Evolutionary conservation across 2,888 invertebrate genomes (phyloP), one percentile per base, ranked within the genome.

Genomic region (Conistra vaccinii): DNA sequence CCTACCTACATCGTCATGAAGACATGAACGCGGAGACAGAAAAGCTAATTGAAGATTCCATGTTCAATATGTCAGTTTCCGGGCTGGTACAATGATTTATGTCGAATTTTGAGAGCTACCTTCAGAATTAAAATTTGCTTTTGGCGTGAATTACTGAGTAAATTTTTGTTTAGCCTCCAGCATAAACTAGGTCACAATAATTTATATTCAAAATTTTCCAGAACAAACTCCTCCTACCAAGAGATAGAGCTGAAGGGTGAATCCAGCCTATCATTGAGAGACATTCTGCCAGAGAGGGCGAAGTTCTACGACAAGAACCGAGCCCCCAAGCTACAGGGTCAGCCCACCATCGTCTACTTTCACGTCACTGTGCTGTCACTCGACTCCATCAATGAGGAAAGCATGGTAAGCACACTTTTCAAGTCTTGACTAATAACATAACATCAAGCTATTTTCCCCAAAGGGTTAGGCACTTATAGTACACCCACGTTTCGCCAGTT

Each of bases 341-440:
- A 98, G 92, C 98, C 99, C 5, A 99, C 99, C 1, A 97, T 98
- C 63, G 99, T 99, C 57, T 98, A 98, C 93, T 99, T 99, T 91
- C 99, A 99, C 91, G 98, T 99, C 68, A 99, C 99, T 14, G 99
- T 99, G 2, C 96, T 99, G 78, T 98, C 98, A 66, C 95, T 99
- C 87, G 99, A 99, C 95, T 99, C 99, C n/a, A 99, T 99, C 85
- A 99, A 99, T 91, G 99, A 99, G 93, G 99, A 99, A 94, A 99
- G 99, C 61, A 99, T 99, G 99, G 98, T 98, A 93, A 94, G 95
- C 88, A 29, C 55, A 57, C 29, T 26, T 48, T 51, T 51, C 23
- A 51, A n/a, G 10, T 51, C 23, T 48, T 48, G 6, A 48, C 7
- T 48, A 39, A 48, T 48, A 48, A 42, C 42, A 17, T 48, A 48